Conservation (phyloP, 2,113 vertebrate species). For the Oncorhynchus nerka region DNA sequence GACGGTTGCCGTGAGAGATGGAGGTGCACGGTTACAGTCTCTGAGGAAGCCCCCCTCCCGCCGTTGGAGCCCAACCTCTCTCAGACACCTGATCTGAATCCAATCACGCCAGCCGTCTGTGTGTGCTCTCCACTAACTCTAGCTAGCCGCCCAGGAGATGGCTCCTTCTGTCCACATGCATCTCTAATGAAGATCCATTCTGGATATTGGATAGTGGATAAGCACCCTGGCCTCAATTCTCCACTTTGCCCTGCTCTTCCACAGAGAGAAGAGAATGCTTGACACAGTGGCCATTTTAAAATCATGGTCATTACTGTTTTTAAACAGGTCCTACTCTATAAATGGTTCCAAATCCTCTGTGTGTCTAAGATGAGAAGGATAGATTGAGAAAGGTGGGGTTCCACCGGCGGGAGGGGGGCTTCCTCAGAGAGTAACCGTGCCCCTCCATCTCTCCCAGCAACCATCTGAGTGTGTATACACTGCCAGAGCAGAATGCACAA, state of each 20-base stretch:
- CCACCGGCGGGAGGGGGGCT: conserved; percentile 8
- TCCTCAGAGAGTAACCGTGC: conserved; percentile 54
- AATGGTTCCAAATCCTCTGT: conserved; percentile 2
- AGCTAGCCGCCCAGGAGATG: conserved; percentile 49
- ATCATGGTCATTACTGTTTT: not conserved
- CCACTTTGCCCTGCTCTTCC: conserved; percentile 4
- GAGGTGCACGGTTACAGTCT: conserved; percentile 49
- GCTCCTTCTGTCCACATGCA: conserved; percentile 48
- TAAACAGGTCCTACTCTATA: conserved; percentile 37
- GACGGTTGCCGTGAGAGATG: conserved; percentile 47
- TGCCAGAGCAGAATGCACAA: conserved; percentile 47
- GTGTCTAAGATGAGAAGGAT: not conserved
- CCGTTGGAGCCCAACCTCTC: too few relatives aligned
- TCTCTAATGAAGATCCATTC: conserved; percentile 48
- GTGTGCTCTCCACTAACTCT: conserved; percentile 41
- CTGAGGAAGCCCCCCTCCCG: conserved; percentile 41
- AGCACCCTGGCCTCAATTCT: not conserved
- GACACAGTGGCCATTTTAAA: conserved; percentile 12
- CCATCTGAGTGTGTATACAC: conserved; percentile 40
- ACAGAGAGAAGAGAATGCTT: not conserved
- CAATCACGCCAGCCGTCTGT: conserved; percentile 48
- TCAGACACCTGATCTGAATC: conserved; percentile 63
- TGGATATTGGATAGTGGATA: not conserved
- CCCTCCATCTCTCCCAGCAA: conserved; percentile 54
- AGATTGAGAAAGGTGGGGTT: conserved; percentile 20